Evolutionary conservation across 2,113 vertebrate genomes (phyloP), one percentile per base, ranked within the genome.

Genomic region (Osmerus eperlanus): DNA sequence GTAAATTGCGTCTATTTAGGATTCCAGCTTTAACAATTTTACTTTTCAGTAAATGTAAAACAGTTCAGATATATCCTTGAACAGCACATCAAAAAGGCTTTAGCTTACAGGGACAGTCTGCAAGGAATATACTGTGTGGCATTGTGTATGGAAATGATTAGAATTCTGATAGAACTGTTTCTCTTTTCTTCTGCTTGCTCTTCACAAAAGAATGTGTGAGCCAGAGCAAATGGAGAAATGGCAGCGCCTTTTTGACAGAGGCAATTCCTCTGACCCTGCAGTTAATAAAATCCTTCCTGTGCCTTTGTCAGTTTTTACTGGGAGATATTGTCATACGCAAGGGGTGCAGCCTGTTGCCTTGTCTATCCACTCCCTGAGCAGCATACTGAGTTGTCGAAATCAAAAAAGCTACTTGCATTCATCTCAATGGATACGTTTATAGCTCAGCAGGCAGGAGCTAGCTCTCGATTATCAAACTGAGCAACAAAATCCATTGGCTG

Each of bases 281-380:
- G 87, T 90, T 89, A 90, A 89, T 90, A 83, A 91, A 91, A 89
- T 81, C 84, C 81, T 85, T 88, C 85, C 85, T 73, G 79, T 87
- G 87, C 88, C 87, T 88, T 88, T 92, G 89, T 87, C 78, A 84
- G 81, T 84, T 89, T 83, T 82, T 88, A 82, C 83, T 79, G 74
- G 81, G 80, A 81, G 81, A 84, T 81, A 81, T 82, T 83, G 82
- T 84, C 80, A 70, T 78, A 67, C 23, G 59, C 82, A 68, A 75
- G 78, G 76, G 80, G 76, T 71, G 79, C 82, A 65, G 72, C 73
- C 67, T 71, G 68, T 74, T 80, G 82, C 84, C 74, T 79, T 80
- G 69, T 28, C 72, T 75, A 68, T 78, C 74, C 21, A 64, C 81
- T 74, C 72, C 78, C 80, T 78, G 79, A 80, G 78, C 76, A 72